Evolutionary conservation across 2,113 vertebrate species (phyloP).

Genomic region (Alosa alosa): DNA sequence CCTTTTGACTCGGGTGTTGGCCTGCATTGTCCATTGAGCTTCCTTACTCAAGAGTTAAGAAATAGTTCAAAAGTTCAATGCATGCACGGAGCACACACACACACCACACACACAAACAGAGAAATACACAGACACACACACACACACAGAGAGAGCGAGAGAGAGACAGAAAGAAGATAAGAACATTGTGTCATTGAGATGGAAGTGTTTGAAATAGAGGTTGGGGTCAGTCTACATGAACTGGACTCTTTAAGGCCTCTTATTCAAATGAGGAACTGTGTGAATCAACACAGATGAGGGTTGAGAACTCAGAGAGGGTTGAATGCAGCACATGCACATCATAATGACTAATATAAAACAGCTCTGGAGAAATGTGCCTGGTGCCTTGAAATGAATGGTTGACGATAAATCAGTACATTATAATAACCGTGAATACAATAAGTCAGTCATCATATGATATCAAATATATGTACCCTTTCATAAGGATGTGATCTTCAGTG

Average conservation of each 20-base stretch:
- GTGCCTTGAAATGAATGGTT: no score
- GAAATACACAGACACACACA: slow-evolving; percentile 33
- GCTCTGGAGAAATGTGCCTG: no score
- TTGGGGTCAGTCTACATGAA: background rate
- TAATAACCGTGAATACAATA: no score
- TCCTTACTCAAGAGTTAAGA: slow-evolving; percentile 71
- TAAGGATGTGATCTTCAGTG: no score
- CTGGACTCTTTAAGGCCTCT: background rate
- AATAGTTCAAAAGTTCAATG: slow-evolving; percentile 82
- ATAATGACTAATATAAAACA: background rate
- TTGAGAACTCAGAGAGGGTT: background rate
- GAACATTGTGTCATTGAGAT: background rate
- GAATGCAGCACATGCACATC: background rate
- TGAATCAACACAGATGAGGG: background rate
- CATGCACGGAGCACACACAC: slow-evolving; percentile 44
- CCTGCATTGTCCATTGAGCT: slow-evolving; percentile 66
- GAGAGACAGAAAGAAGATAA: background rate
- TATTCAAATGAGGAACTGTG: background rate
- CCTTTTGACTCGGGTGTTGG: slow-evolving; percentile 66
- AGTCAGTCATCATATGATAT: no score
- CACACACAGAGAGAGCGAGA: background rate
- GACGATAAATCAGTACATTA: no score
- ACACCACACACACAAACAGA: slow-evolving; percentile 39
- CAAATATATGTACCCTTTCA: no score
- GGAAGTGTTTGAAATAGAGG: background rate